Base-by-base conservation (phyloP, 2,888 invertebrate species). In the Diachrysia chrysitis region DNA sequence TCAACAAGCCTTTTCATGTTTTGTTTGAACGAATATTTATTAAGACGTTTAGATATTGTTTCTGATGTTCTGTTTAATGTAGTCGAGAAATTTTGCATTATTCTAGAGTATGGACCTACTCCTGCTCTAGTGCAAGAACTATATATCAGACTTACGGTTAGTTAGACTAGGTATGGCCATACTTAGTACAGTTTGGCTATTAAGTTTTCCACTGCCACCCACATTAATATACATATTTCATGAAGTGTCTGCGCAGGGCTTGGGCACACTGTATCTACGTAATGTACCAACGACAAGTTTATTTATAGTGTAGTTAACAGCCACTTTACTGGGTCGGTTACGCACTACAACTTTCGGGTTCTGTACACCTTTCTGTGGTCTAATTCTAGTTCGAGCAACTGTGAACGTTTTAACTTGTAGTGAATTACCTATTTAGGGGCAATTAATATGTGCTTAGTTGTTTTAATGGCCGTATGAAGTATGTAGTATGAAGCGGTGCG, bases 301-400 rank as follows among this genome's bases (percentile, higher is more conserved):
- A 80, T 85, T 84, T 85, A 84, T 80, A 78, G 77, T 71, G 61
- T 71, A 79, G 80, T 83, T 84, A 79, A 79, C 82, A 83, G 77
- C 65, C 82, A 80, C 79, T 87, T 81, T 83, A 78, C 79, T 73
- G 73, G 76, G 73, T 79, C 73, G 75, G 79, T 81, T 84, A 79
- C 83, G 76, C 69, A 77, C 78, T 79, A 76, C 78, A 85, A 85
- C 83, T 85, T 85, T 85, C 71, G 84, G 84, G 85, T 75, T 42
- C 71, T 72, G 69, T 73, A 63, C 71, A 79, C 77, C 83, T 81
- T 83, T 87, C 83, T 78, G 81, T 78, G 81, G 78, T 80, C 70
- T 72, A 69, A 78, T 81, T 81, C 72, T 70, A 73, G 76, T 81
- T 81, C 62, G 66, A 72, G 75, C 59, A 75, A 81, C 79, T 81